Percentiles rank a stretch among this genome's conserved stretches.
Evolutionary conservation across 2,888 invertebrate species (phyloP).

Genomic region (Ramazzottius varieornatus): DNA sequence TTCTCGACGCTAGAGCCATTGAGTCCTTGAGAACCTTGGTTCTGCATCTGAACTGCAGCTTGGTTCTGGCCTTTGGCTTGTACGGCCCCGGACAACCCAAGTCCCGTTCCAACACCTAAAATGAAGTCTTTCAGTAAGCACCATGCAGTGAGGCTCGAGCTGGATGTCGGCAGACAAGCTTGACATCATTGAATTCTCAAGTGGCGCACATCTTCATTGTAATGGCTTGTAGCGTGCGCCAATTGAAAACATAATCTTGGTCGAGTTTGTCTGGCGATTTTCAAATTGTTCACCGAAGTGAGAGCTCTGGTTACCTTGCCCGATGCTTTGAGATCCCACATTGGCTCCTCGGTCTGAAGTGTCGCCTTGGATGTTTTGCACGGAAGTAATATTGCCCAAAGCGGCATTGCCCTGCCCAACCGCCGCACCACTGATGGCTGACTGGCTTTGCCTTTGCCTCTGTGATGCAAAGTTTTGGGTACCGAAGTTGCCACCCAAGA

Average conservation of each 20-base stretch:
- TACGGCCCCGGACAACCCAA: not conserved
- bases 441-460: not conserved
- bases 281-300: too few species aligned
- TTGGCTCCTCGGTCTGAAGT: not conserved
- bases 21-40: not conserved
- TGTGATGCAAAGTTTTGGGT: not conserved
- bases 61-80: not conserved
- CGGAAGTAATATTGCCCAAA: not conserved
- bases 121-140: too few species aligned
- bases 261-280: too few species aligned
- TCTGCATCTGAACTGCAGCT: not conserved
- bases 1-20: not conserved
- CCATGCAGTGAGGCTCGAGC: too few species aligned
- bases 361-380: not conserved
- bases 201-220: too few species aligned
- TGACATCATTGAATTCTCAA: too few species aligned
- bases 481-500: constrained; percentile 1
- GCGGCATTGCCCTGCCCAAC: not conserved
- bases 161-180: too few species aligned
- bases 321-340: not conserved
- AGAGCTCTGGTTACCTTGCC: too few species aligned
- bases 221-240: too few species aligned
- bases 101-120: not conserved
- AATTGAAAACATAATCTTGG: too few species aligned
- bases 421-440: not conserved